Base-by-base conservation (phyloP, 2,113 vertebrate genomes). In the Antigone vipio region DNA sequence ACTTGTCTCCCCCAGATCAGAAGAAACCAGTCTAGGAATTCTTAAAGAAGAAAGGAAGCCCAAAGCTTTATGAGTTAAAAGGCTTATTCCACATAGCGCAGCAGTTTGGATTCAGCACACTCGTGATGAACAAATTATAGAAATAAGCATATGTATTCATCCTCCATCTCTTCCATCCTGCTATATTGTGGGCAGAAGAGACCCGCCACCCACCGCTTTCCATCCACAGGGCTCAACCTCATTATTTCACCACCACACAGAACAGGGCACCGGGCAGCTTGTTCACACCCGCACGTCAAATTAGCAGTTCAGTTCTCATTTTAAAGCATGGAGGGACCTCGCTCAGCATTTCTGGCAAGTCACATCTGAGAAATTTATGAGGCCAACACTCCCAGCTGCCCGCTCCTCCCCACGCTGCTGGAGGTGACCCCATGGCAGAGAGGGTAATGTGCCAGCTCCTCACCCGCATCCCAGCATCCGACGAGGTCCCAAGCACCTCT, bases 311-410 rank as follows among this genome's bases (percentile, higher is more conserved):
- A 19, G 16, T 21, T 79, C 62, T 52, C 42, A 52, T 52, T 60
- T 66, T 60, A 62, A 86, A 66, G 59, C 27, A 66, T 0, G 1
- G 27, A 76, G 18, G 21, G 44, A 56, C 23, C 20, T 90, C 4
- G 2, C 8, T 50, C 47, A 75, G n/a, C 35, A 29, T 42, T 75
- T 60, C 74, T 68, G 52, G 24, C 15, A 44, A 73, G 35, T 56
- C 80, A 63, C 0, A 0, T 24, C 58, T 0, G 0, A 83, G 53
- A 76, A 63, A 71, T 32, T 50, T 19, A 45, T 0, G 0, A 59
- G 24, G 34, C 9, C 32, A 29, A 9, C 0, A 4, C 63, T 71
- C 29, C 23, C 35, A 40, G 63, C 21, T 1, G 0, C 50, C n/a
- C 3, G 2, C 23, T 77, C 30, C 64, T 73, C 50, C 55, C 45